Evolutionary conservation across 2,888 invertebrate genomes (phyloP).

Genomic region (Agrypnus murinus): DNA sequence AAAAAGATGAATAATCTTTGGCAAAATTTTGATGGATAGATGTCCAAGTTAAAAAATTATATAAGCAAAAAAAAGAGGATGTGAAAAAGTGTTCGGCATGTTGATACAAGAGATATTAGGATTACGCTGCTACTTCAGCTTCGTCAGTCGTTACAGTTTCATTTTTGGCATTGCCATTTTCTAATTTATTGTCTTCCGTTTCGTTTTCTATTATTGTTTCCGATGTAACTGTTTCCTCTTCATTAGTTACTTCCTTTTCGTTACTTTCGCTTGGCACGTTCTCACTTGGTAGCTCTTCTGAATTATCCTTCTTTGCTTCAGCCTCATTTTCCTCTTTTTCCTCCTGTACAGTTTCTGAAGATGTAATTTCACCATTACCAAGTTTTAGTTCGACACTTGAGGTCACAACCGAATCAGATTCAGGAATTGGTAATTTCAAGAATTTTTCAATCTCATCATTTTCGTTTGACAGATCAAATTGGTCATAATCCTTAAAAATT

Average conservation of each 20-base stretch:
- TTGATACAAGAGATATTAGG: constrained; percentile 34
- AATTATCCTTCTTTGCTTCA: constrained; percentile 55
- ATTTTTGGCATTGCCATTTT: constrained; percentile 31
- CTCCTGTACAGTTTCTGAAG: constrained; percentile 55
- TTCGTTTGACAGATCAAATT: constrained; percentile 94
- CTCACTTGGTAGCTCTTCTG: constrained; percentile 44
- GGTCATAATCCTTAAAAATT: constrained; percentile 88
- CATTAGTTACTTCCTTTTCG: constrained; percentile 51
- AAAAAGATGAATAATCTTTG: constrained; percentile 31
- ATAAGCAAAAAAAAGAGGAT: constrained; percentile 27
- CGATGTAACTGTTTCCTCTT: constrained; percentile 41
- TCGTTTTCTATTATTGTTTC: constrained; percentile 33
- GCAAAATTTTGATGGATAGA: constrained; percentile 40
- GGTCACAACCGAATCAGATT: constrained; percentile 72
- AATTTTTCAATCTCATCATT: constrained; percentile 92
- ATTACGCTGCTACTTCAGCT: constrained; percentile 48
- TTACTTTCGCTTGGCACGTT: constrained; percentile 57
- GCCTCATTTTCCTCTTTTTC: constrained; percentile 55
- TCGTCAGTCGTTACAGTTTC: constrained; percentile 32
- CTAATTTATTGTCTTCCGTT: constrained; percentile 47
- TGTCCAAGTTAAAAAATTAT: constrained; percentile 6
- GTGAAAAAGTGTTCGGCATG: constrained; percentile 48
- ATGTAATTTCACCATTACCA: constrained; percentile 62
- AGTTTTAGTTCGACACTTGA: constrained; percentile 71
- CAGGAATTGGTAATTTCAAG: constrained; percentile 81